Percentiles rank a stretch among this genome's conserved stretches.
Evolutionary conservation across 2,113 vertebrate species (phyloP).

Genomic region (Toxostoma redivivum): DNA sequence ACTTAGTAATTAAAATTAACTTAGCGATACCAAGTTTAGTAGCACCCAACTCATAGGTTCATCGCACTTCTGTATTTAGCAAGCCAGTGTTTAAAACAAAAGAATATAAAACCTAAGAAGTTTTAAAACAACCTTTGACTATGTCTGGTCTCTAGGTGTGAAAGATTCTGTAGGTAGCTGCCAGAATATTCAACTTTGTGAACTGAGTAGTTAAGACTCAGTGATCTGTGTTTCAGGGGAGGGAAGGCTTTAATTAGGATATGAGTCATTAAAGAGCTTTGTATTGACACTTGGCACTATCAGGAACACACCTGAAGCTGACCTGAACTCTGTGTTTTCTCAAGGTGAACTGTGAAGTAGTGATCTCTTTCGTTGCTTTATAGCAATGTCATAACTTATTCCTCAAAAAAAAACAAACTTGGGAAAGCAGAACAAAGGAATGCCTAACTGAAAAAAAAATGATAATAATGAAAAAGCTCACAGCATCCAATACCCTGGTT

Average conservation of each 20-base stretch:
- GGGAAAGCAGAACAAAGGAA: neutral
- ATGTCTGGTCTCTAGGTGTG: neutral
- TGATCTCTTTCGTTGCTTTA: neutral
- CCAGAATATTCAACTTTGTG: neutral
- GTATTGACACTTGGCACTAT: neutral
- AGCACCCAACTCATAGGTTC: neutral
- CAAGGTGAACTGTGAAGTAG: neutral
- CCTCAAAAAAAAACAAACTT: neutral
- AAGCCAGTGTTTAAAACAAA: neutral
- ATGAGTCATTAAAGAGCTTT: neutral
- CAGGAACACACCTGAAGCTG: neutral
- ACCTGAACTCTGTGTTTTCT: neutral
- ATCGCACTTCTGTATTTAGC: neutral
- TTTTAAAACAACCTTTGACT: neutral
- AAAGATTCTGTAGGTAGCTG: neutral
- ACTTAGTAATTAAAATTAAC: neutral
- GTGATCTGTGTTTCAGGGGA: neutral
- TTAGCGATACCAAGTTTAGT: neutral
- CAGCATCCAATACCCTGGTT: neutral
- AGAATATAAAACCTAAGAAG: neutral
- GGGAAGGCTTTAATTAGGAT: conserved; percentile 3
- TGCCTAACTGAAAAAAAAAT: neutral
- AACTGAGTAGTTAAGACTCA: neutral
- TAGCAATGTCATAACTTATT: neutral
- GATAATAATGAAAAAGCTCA: fast-evolving